Base-by-base conservation (phyloP, 1,140 invertebrate species). In the Ostrea denselamellosa region DNA sequence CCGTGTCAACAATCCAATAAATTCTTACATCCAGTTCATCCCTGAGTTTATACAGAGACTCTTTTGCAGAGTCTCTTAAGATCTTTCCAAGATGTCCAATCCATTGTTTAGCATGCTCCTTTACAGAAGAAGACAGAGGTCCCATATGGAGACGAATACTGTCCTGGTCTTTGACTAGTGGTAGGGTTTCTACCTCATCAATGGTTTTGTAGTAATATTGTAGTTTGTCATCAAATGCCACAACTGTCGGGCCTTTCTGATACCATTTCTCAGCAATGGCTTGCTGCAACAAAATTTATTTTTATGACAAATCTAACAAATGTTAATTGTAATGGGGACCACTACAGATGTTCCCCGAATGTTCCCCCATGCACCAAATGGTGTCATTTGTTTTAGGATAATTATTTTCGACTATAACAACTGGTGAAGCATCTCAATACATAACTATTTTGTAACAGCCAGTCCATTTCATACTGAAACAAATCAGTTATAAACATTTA, bases 171-270 rank as follows among this genome's bases (percentile, higher is more conserved):
- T 94, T 94, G 19, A 91, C 91, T 22, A 92, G 86, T 9, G 92
- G 91, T 87, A 93, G 85, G 0, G 88, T 86, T 53, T 91, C 90
- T 54, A 98, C 93, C 89, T 97, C 97, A 3, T 96, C 95, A n/a
- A 97, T 96, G 10, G 97, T 96, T 86, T 96, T 96, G 91, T 96
- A 96, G 93, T 98, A 98, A 94, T 97, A 97, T 92, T 96, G 96
- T 91, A 98, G 97, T 94, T 97, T 97, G 88, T 98, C 97, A 92
- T 98, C 97, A 95, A 97, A 98, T 88, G 96, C 96, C 28, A 96
- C 95, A 7, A 98, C 96, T 17, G 96, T 96, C 5, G 97, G 96
- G 92, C 96, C 96, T 85, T 96, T 96, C 52, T 95, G 94, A 5
- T 97, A 95, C 95, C 98, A 98, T 93, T 97, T 97, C 90, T 97